These are phyloP conservation scores for Oryctes rhinoceros DNA, from an alignment of 1,140 invertebrate species.

Conservation along the genomic window DNA sequence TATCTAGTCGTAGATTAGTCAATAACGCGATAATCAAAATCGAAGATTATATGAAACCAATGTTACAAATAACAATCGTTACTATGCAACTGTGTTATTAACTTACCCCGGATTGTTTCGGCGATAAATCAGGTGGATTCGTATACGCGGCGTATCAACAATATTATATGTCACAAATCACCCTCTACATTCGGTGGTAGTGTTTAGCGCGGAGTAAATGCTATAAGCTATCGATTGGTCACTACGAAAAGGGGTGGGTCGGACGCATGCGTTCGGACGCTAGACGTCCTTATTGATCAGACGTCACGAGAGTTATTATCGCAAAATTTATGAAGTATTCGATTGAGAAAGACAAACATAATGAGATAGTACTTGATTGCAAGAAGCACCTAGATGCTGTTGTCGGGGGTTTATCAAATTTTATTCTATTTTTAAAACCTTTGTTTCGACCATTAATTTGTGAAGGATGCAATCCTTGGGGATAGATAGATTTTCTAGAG, in stretches of 20 bases:
- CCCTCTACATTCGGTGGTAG: neutral
- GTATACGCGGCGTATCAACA: neutral
- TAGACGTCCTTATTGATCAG: slow-evolving; percentile 18
- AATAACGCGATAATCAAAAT: no score
- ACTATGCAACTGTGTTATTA: slow-evolving; percentile 6
- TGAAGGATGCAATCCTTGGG: no score
- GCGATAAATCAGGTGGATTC: slow-evolving; percentile 13
- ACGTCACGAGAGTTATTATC: neutral
- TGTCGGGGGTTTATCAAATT: no score
- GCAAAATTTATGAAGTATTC: slow-evolving; percentile 5
- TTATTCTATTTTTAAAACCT: no score
- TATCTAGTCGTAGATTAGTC: no score
- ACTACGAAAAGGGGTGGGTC: slow-evolving; percentile 6
- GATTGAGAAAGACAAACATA: neutral
- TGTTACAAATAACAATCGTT: slow-evolving; percentile 61
- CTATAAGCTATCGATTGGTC: slow-evolving; percentile 1
- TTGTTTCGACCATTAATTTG: no score
- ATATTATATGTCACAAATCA: slow-evolving; percentile 16
- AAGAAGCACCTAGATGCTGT: neutral
- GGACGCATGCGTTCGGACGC: slow-evolving; percentile 1
- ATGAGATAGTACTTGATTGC: neutral
- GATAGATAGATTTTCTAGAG: no score
- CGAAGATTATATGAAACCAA: no score
- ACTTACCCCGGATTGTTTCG: slow-evolving; percentile 3
- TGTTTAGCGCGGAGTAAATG: slow-evolving; percentile 10